Base-by-base conservation (phyloP, 2,797 vertebrate species). In the Toxotes lorentzi region DNA sequence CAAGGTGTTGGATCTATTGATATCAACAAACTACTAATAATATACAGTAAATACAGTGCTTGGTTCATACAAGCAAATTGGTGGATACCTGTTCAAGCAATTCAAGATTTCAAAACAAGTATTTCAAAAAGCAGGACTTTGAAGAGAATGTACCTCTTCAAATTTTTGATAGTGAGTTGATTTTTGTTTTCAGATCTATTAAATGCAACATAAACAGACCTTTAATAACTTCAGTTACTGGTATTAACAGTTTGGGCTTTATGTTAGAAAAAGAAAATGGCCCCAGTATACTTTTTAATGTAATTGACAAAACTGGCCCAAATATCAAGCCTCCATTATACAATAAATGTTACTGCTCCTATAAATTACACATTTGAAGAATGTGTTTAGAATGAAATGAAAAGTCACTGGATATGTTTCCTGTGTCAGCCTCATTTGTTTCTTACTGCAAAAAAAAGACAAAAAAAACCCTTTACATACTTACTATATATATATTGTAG, bases 31-130 rank as follows among this genome's bases (percentile, higher is more conserved):
- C 67, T 78, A 82, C 84, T 85, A 74, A 73, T 92, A 94, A 94
- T 95, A 92, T 95, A 95, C 95, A 95, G 93, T 96, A 95, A 93
- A 92, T 95, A 95, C 93, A 93, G 81, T 89, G 92, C 91, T 93
- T 90, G 90, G 70, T 88, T 89, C 81, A 91, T 77, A 81, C 92
- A 94, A 92, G 91, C 93, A 90, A 82, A 91, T 86, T 35, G 69
- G 24, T 79, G 65, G 61, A 89, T 81, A 88, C 76, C 82, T 90
- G 85, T 73, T 83, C 54, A 87, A 89, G 61, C 78, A 85, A 69
- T 80, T 87, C 66, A 87, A 79, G 77, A 86, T 83, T 88, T 89
- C 43, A 82, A 76, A 83, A 79, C 35, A 73, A 83, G 75, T 82
- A 69, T 77, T 71, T 54, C 71, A 73, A 51, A 63, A 78, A 68